These are phyloP conservation scores for Biston betularia DNA, from an alignment of 2,888 invertebrate genomes.

Conservation along the genomic window DNA sequence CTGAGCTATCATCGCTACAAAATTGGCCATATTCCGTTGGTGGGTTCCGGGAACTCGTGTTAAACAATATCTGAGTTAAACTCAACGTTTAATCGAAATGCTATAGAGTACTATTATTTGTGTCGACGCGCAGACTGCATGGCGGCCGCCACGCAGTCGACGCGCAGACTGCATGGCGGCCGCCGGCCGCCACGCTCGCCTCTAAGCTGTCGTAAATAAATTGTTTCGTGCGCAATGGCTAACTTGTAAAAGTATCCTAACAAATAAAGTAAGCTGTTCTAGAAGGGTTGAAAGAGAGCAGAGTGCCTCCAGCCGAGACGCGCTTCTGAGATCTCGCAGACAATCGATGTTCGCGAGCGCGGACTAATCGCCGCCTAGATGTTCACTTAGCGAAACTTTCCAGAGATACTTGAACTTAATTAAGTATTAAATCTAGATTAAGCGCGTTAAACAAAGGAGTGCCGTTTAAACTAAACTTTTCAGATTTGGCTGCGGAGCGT, in stretches of 20 bases:
- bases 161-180: no score
- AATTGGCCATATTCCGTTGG: no score
- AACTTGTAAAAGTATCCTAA: background rate
- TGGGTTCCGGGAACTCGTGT: no score
- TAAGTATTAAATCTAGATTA: background rate
- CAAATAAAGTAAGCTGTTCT: background rate
- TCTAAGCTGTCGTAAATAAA: no score
- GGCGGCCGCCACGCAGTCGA: no score
- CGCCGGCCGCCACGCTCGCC: no score
- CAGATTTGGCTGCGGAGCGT: background rate
- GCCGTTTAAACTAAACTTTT: background rate
- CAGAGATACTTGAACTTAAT: constrained; percentile 7
- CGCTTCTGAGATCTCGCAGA: background rate
- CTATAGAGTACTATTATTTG: no score
- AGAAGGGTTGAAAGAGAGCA: background rate
- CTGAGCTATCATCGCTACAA: no score
- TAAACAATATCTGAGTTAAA: no score
- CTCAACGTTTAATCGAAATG: no score
- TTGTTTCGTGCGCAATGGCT: background rate
- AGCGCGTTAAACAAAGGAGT: background rate
- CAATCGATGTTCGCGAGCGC: constrained; percentile 3
- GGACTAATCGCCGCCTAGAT: constrained; percentile 4
- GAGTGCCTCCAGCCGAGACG: background rate
- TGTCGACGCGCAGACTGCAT: no score
- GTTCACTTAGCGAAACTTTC: constrained; percentile 8